A percentile compares a stretch with the other conserved stretches of the same genome.
These are phyloP conservation scores for Neotoxoptera formosana DNA, from an alignment of 1,140 invertebrate genomes.

Conservation along the genomic window DNA sequence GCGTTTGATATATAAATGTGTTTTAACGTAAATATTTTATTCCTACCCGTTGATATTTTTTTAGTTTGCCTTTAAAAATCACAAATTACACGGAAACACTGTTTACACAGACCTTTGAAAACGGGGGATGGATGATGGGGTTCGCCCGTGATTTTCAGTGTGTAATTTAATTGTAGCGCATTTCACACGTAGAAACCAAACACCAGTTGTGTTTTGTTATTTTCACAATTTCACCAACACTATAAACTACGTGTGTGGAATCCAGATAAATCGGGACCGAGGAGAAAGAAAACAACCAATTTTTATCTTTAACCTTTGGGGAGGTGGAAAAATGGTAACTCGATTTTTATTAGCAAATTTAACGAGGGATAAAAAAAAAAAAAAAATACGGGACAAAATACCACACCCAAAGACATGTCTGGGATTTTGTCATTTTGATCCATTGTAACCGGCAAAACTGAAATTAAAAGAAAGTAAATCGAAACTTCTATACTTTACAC, in stretches of 20 bases:
- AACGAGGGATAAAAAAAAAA: slow-evolving; percentile 44
- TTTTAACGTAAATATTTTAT: slow-evolving; percentile 26
- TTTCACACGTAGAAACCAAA: slow-evolving; percentile 56
- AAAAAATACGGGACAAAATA: slow-evolving; percentile 17
- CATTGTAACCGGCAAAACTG: not conserved
- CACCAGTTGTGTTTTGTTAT: slow-evolving; percentile 42
- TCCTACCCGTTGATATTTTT: not conserved
- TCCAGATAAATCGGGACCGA: not conserved
- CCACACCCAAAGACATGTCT: slow-evolving; percentile 10
- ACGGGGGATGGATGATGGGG: not conserved
- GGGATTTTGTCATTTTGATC: slow-evolving; percentile 14
- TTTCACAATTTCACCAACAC: slow-evolving; percentile 48
- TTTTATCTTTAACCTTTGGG: slow-evolving; percentile 40
- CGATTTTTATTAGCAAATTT: slow-evolving; percentile 52
- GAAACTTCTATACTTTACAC: not conserved
- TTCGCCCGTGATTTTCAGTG: slow-evolving; percentile 27
- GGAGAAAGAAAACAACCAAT: slow-evolving; percentile 48
- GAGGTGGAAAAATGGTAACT: slow-evolving; percentile 37
- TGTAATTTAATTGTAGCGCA: slow-evolving; percentile 55
- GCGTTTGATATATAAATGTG: slow-evolving; percentile 16
- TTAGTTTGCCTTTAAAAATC: slow-evolving; percentile 33
- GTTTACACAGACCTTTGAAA: slow-evolving; percentile 36
- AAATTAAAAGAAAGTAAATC: not conserved
- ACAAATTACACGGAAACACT: slow-evolving; percentile 44
- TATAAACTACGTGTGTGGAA: slow-evolving; percentile 52